Base-by-base conservation (phyloP, 2,797 vertebrate genomes). In the Percopsis omiscomaycus region DNA sequence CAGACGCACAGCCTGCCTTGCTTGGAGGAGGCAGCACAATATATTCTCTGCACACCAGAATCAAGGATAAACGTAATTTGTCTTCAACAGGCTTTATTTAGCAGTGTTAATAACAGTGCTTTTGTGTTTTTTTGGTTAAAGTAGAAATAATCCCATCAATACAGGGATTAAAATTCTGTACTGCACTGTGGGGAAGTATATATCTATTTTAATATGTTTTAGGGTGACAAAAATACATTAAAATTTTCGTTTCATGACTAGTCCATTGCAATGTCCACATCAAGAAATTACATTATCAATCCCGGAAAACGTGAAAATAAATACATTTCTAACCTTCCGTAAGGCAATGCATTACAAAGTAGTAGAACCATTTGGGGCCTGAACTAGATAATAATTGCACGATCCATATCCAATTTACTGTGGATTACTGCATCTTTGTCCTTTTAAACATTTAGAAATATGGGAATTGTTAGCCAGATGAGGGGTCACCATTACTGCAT, bases 401-500 rank as follows among this genome's bases (percentile, higher is more conserved):
- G 1, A 37, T 37, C 8, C 32, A 8, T 37, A 37, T 37, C 32
- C 32, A 37, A 37, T 37, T 5, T 37, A 37, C 32, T 37, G 2
- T 37, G 6, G 8, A 37, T 8, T 37, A 37, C 32, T 12, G 46
- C 1, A 48, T 12, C 11, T 48, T 48, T 48, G 46, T 48, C n/a
- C 5, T 12, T 48, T n/a, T n/a, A 12, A 48, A 3, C 11, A 3
- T 48, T 48, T 11, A 48, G 13, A 48, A 48, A n/a, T n/a, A 37
- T 37, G 32, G 46, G 12, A 48, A 12, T 30, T 54, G 12, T 5
- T 59, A 64, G 14, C 50, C 66, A 54, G 72, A 75, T 50, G 81
- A 63, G 45, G 57, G 29, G 9, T 66, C 58, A 64, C 62, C 79
- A 42, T 73, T 47, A 32, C n/a, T 16, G 9, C 13, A 52, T 64